These are phyloP conservation scores for Eleginops maclovinus DNA, from an alignment of 2,113 vertebrate species.

Conservation along the genomic window DNA sequence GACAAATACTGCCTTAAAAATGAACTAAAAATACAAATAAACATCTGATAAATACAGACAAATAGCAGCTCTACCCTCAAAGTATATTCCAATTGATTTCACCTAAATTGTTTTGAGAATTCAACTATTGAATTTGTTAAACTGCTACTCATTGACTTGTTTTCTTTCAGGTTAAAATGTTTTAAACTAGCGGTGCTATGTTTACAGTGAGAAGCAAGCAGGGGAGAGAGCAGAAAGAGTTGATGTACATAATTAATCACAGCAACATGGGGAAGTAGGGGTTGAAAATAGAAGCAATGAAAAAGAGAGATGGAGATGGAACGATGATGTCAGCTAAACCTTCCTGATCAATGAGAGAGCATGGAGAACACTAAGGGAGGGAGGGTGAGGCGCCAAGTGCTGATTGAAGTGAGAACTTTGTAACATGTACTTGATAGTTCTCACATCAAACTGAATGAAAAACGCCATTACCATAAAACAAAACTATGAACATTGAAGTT, in stretches of 20 bases:
- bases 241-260: conserved; percentile 53
- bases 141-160: neutral
- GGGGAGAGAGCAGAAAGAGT: neutral
- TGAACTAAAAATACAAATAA: no score
- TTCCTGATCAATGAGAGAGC: conserved; percentile 74
- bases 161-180: no score
- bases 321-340: conserved; percentile 77
- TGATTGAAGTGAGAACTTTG: conserved; percentile 32
- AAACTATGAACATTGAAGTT: no score
- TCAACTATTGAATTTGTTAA: neutral
- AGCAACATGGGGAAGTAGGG: conserved; percentile 49
- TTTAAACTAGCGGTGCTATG: neutral
- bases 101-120: no score
- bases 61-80: no score
- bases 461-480: no score
- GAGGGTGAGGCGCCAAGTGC: conserved; percentile 34
- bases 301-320: conserved; percentile 70
- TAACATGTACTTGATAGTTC: no score
- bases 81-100: no score
- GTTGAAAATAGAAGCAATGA: conserved; percentile 43
- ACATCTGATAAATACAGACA: no score
- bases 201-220: conserved; percentile 6
- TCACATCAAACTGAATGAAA: no score
- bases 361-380: neutral
- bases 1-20: no score